These are phyloP conservation scores for Halichondria panicea DNA, from an alignment of 37 sponge, comb jelly and placozoan species.

Conservation along the genomic window DNA sequence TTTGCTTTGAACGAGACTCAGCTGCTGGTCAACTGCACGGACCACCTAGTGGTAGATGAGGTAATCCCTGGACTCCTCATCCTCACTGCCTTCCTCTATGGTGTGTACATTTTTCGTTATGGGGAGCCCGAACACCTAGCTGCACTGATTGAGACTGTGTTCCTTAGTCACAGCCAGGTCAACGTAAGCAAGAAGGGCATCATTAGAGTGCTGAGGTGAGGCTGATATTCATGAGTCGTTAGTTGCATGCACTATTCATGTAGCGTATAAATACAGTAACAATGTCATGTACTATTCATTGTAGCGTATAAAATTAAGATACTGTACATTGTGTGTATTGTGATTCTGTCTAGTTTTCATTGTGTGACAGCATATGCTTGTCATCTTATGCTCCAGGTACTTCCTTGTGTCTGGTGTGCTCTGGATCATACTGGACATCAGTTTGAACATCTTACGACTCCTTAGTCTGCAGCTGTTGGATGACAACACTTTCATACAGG, in stretches of 20 bases:
- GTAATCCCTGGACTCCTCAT: constrained; percentile 60
- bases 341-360: background rate
- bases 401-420: constrained; percentile 29
- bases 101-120: constrained; percentile 71
- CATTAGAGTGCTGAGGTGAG: background rate
- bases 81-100: constrained; percentile 61
- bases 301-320: background rate
- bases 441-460: constrained; percentile 37
- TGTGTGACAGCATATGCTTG: background rate
- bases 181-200: background rate
- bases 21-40: constrained; percentile 10
- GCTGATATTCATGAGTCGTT: background rate
- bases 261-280: background rate
- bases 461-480: constrained; percentile 42
- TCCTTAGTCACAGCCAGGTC: constrained; percentile 19
- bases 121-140: constrained; percentile 54
- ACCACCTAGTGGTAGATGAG: constrained; percentile 13
- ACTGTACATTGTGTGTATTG: background rate
- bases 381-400: constrained; percentile 27
- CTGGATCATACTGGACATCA: constrained; percentile 58
- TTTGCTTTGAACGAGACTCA: background rate
- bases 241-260: background rate
- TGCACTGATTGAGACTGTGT: constrained; percentile 55
- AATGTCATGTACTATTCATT: constrained; percentile 2
- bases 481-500: constrained; percentile 2